These are phyloP conservation scores for Myiotriccus ornatus DNA, from an alignment of 2,797 vertebrate genomes.

Conservation along the genomic window DNA sequence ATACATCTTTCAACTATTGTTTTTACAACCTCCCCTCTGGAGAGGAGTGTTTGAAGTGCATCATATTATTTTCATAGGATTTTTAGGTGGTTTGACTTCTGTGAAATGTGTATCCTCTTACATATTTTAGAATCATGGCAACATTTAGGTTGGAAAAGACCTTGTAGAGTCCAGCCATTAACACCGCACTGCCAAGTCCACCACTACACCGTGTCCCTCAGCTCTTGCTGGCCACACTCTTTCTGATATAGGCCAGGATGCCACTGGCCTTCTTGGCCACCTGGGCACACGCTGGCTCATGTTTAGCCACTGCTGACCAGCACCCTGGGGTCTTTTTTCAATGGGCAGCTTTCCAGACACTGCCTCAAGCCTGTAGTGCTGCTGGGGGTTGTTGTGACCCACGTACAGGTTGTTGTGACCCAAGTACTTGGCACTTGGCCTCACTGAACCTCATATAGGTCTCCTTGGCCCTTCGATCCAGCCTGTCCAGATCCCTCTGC, in stretches of 20 bases:
- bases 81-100: not conserved
- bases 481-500: not conserved
- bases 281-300: not conserved
- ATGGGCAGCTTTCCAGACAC: not conserved
- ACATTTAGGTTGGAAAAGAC: not conserved
- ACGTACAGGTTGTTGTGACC: not conserved
- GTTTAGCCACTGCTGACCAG: too few relatives aligned
- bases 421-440: accelerated
- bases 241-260: not conserved
- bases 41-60: not conserved
- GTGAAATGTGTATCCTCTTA: not conserved
- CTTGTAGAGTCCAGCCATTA: not conserved
- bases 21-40: not conserved
- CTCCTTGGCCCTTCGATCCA: accelerated
- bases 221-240: not conserved
- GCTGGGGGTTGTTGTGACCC: not conserved
- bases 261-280: not conserved
- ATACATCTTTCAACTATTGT: conserved; percentile 26
- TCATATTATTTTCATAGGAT: not conserved
- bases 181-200: not conserved
- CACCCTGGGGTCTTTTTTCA: accelerated
- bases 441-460: not conserved
- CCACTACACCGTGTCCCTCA: not conserved
- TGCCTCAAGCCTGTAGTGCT: not conserved
- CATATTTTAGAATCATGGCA: not conserved